Evolutionary conservation across 2,888 invertebrate species (phyloP), one percentile per base, ranked within the genome.

Genomic region (Lydus trimaculatus): DNA sequence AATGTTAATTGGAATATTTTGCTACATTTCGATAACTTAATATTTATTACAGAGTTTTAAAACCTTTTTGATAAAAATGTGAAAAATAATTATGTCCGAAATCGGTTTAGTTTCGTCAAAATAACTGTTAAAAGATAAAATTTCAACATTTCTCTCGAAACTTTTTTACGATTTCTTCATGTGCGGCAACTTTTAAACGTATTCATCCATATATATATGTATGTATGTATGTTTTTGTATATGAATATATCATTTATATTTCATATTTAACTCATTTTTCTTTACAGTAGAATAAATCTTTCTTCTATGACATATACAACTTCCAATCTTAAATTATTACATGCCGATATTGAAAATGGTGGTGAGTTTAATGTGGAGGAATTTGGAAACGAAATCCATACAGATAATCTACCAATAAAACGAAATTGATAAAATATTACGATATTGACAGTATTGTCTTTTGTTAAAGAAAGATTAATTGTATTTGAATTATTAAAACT

Each of bases 171-270:
- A 76, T 70, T 75, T 74, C 67, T 52, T 66, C 72, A 74, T 68
- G 73, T 71, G 72, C 65, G 71, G 72, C 66, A 71, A 71, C 43
- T 70, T 73, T 68, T 66, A 65, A 71, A 72, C 71, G 25, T 52
- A 52, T 23, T 23, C 13, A 52, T 25, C 23, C 17, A 7, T 20
- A 48, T 28, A 23, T 48, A 20, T 20, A 48, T 25, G 48, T 43
- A 7, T 20, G 20, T 28, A 23, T 48, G 48, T 20, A 48, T 56
- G 25, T 25, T 23, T 52, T 23, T 52, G 52, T 52, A 23, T 23
- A 23, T 52, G 25, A 52, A 71, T 75, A 75, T 75, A 74, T 75
- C 76, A 76, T 76, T 76, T 76, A 76, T 75, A 76, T 75, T 76
- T 74, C 71, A 76, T 75, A 72, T 72, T 66, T 69, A 74, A 74